Conservation (phyloP, 2,888 invertebrate genomes). For the Papilio gigon region DNA sequence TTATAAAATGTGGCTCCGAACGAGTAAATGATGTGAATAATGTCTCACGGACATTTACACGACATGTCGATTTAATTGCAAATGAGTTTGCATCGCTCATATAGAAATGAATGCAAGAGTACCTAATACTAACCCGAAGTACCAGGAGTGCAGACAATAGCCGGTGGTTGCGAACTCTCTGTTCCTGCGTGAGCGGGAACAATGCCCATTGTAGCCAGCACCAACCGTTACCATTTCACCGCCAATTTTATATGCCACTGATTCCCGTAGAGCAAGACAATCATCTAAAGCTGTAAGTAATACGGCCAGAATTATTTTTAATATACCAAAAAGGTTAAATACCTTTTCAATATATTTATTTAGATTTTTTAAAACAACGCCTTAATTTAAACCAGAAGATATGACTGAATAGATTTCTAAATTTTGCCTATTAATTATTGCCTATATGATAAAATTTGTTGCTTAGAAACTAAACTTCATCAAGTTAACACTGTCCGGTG, state of each 20-base stretch:
- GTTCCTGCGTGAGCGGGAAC: constrained; percentile 61
- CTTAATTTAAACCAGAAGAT: not conserved
- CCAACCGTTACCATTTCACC: constrained; percentile 71
- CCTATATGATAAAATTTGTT: constrained; percentile 17
- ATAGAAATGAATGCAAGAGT: too few relatives aligned
- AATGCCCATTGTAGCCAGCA: constrained; percentile 68
- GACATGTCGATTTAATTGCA: not conserved
- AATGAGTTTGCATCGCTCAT: constrained; percentile 5
- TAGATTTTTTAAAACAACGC: not conserved
- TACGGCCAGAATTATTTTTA: not conserved
- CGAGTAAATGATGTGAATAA: not conserved
- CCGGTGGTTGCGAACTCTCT: constrained; percentile 51
- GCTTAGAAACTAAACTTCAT: constrained; percentile 6
- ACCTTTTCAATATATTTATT: not conserved
- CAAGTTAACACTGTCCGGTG: constrained; percentile 39
- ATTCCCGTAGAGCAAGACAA: constrained; percentile 25
- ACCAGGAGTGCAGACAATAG: constrained; percentile 64
- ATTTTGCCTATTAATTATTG: too few relatives aligned
- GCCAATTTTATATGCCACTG: constrained; percentile 57
- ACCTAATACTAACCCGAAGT: constrained; percentile 44
- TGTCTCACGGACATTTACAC: not conserved
- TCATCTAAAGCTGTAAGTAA: not conserved
- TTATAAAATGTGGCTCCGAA: constrained; percentile 15
- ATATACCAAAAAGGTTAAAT: too few relatives aligned
- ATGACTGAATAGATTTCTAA: too few relatives aligned